These are phyloP conservation scores for Apolygus lucorum DNA, from an alignment of 1,140 invertebrate species.

Conservation along the genomic window DNA sequence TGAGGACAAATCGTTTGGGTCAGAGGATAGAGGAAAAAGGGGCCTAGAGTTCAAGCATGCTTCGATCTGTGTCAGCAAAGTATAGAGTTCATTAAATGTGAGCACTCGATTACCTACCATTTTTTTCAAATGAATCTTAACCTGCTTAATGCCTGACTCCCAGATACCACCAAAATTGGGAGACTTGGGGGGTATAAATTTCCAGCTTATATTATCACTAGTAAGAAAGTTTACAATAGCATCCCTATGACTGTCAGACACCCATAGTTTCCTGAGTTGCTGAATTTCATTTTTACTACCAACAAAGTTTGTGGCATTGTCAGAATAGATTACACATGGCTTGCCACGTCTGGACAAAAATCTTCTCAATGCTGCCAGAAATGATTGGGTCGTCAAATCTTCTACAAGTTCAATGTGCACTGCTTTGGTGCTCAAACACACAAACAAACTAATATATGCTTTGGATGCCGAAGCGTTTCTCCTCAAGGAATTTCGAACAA, in stretches of 20 bases:
- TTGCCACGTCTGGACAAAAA: conserved; percentile 32
- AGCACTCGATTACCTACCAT: conserved; percentile 29
- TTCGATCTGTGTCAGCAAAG: conserved; percentile 35
- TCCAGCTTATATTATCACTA: background rate
- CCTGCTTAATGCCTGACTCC: conserved; percentile 32
- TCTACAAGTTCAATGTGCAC: conserved; percentile 35
- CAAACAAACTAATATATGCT: conserved; percentile 32
- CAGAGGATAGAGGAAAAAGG: conserved; percentile 35
- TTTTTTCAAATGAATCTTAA: conserved; percentile 32
- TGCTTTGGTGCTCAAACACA: conserved; percentile 34
- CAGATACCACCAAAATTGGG: conserved; percentile 22
- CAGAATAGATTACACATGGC: conserved; percentile 17
- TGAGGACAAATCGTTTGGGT: conserved; percentile 32
- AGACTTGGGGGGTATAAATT: conserved; percentile 17
- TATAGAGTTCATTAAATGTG: conserved; percentile 33
- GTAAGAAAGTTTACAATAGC: background rate
- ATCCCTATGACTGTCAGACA: background rate
- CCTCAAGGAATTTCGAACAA: background rate
- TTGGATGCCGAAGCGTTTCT: background rate
- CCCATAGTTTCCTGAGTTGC: background rate
- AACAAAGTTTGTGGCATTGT: conserved; percentile 27
- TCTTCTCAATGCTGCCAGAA: conserved; percentile 31
- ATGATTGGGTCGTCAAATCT: conserved; percentile 31
- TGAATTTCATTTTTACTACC: conserved; percentile 8
- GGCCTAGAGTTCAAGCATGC: conserved; percentile 22